Evolutionary conservation across 2,797 vertebrate species (phyloP).

Genomic region (Petrocephalus sullivani): DNA sequence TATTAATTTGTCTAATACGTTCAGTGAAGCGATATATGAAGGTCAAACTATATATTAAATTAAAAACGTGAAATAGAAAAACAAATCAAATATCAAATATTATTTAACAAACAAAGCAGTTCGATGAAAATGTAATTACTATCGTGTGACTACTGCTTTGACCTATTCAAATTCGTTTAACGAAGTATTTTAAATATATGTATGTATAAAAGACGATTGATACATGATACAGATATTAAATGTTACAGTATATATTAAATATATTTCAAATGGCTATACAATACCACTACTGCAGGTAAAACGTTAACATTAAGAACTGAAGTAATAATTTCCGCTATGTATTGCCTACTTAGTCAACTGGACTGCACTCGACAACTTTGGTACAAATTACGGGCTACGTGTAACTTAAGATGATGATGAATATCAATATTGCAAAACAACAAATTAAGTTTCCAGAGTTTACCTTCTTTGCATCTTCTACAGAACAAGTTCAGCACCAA

Average conservation of each 20-base stretch:
- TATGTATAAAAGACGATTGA: background rate
- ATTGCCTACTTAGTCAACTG: background rate
- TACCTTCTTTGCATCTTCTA: background rate
- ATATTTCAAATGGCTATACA: background rate
- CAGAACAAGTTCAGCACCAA: conserved; percentile 60
- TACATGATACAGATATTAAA: background rate
- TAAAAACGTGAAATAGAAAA: background rate
- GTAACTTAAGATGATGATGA: background rate
- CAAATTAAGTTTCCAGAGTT: background rate
- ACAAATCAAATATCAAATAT: background rate
- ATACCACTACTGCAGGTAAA: background rate
- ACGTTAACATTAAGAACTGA: background rate
- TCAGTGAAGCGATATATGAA: background rate
- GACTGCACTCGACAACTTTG: background rate
- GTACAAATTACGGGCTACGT: background rate
- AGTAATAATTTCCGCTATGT: background rate
- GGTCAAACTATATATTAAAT: background rate
- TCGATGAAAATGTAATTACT: background rate
- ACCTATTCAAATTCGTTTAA: background rate
- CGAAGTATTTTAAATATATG: background rate
- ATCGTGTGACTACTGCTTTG: background rate
- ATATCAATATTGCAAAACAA: background rate
- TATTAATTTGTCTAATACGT: background rate
- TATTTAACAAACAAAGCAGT: background rate
- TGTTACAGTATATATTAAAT: background rate